Evolutionary conservation across 1,140 invertebrate genomes (phyloP).

Genomic region (Drosophila oshimai): DNA sequence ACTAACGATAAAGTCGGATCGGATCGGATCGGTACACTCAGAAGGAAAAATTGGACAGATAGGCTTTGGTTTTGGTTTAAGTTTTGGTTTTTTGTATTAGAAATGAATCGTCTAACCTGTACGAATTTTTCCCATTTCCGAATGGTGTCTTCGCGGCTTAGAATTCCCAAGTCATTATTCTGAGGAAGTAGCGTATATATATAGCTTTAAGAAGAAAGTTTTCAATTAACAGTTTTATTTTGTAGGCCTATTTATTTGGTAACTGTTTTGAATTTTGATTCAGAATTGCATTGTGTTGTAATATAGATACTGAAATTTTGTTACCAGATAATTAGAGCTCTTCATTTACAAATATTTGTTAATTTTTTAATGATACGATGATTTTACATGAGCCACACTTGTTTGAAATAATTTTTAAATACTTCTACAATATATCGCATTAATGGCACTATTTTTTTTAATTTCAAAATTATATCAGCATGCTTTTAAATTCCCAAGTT

Average conservation of each 20-base stretch:
- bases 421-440: neutral
- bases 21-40: conserved; percentile 4
- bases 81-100: no score
- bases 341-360: neutral
- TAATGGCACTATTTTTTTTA: neutral
- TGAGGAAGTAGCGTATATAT: conserved; percentile 5
- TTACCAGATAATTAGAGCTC: neutral
- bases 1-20: conserved; percentile 9
- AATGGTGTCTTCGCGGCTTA: conserved; percentile 4
- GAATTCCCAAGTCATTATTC: conserved; percentile 1
- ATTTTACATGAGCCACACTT: neutral
- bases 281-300: neutral
- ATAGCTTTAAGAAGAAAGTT: conserved; percentile 4
- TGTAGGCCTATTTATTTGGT: neutral
- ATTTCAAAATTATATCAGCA: neutral
- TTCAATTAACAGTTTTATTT: neutral
- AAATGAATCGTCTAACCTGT: neutral
- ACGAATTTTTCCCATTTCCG: neutral
- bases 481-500: no score
- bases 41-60: neutral
- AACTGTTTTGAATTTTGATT: neutral
- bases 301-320: neutral
- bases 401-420: neutral
- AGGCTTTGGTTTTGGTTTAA: no score
- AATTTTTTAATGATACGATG: neutral